Evolutionary conservation across 2,113 vertebrate species (phyloP), one percentile per base, ranked within the genome.

Genomic region (Amphiprion percula): DNA sequence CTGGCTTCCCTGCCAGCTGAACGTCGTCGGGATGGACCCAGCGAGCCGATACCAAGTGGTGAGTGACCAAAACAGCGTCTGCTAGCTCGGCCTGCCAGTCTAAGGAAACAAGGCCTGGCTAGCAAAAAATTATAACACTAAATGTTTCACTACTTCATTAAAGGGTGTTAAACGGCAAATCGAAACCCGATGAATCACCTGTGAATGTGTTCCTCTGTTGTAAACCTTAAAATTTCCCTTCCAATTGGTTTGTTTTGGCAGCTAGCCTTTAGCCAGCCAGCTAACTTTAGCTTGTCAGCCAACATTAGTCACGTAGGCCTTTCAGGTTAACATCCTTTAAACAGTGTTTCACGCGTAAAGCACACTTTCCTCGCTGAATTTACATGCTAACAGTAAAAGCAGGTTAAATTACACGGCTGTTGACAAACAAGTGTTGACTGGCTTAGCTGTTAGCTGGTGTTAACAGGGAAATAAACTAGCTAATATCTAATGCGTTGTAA

Each of bases 1-100:
- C 88, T 85, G 90, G 87, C 71, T 73, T 2, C 0, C 19, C 21
- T 16, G 82, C 83, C 87, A 77, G 85, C 85, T 73, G 54, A 58
- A 73, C n/a, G n/a, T 55, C 16, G 58, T 67, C 80, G 67, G 59
- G 30, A 93, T 93, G 92, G 92, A 93, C 52, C 90, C 89, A 87
- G 87, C 90, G 3, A 92, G 89, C 80, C 88, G 92, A 74, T 93
- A 93, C 83, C 92, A 91, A 90, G 89, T 91, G 92, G 92, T 93
- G 82, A 93, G 92, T 91, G 23, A 66, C 26, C 73, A 62, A 50
- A 82, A 88, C 74, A 79, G 24, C 12, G n/a, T 37, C 7, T 16
- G 33, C 12, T 15, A 26, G 39, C 46, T 53, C 5, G 75, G 84
- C 73, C 82, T 46, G 33, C 0, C 12, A 7, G 46, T 14, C 17